A percentile compares a stretch with the other conserved stretches of the same genome.
Conservation (phyloP, 2,797 vertebrate species). For the Neosalanx taihuensis region DNA sequence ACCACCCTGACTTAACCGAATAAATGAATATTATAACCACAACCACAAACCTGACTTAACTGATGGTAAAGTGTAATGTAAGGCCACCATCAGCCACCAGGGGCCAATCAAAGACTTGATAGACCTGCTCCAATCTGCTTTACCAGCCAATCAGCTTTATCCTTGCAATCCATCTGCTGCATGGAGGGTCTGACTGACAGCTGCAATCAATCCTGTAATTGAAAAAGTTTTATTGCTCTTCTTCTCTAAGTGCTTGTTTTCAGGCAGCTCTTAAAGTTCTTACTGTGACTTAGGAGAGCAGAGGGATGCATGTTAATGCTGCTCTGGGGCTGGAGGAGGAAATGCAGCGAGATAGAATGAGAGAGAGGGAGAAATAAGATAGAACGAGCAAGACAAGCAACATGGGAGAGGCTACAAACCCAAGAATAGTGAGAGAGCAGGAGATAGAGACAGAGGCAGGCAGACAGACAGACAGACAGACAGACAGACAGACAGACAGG, state of each 20-base stretch:
- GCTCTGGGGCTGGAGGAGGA: neutral
- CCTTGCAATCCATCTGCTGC: conserved; percentile 15
- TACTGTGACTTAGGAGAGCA: conserved; percentile 9
- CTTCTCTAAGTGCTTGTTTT: conserved; percentile 10
- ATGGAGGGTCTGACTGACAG: conserved; percentile 15
- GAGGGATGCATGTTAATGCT: neutral
- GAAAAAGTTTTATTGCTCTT: conserved; percentile 27
- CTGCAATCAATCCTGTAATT: conserved; percentile 40
- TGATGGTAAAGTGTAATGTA: no score
- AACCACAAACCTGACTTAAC: no score
- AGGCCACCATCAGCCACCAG: neutral
- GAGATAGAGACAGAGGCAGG: neutral
- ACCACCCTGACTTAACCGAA: no score
- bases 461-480: neutral
- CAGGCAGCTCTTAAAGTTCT: conserved; percentile 4
- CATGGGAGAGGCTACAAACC: no score
- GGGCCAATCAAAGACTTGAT: neutral
- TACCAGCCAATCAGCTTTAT: conserved; percentile 29
- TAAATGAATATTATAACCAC: no score
- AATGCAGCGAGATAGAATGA: conserved; percentile 2
- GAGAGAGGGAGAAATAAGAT: conserved; percentile 17
- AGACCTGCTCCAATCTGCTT: conserved; percentile 7
- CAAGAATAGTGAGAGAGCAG: neutral
- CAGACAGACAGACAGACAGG: neutral
- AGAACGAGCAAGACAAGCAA: neutral